Evolutionary conservation across 2,113 vertebrate genomes (phyloP), one percentile per base, ranked within the genome.

Genomic region (Plotosus lineatus): DNA sequence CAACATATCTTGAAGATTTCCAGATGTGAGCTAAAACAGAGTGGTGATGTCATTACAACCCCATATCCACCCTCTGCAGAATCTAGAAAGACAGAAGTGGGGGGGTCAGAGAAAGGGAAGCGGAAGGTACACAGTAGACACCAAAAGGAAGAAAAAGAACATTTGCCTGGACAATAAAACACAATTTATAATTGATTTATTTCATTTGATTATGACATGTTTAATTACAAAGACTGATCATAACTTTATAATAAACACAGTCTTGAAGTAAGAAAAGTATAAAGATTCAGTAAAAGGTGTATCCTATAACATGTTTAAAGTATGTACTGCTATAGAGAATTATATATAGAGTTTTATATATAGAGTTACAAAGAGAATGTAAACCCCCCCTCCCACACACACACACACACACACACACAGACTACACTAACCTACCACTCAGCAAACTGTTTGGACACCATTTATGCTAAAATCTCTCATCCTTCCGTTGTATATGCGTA

Each of bases 361-460:
- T n/a, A n/a, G n/a, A n/a, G n/a, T n/a, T n/a, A n/a, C n/a, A n/a
- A n/a, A n/a, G n/a, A n/a, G n/a, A n/a, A n/a, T n/a, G n/a, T n/a
- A n/a, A n/a, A 42, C 53, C 28, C 68, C 60, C 56, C 72, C 60
- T 56, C 36, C 68, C 75, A 77, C 58, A 75, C 46, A 75, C 66
- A 60, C 74, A 38, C 26, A 69, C 33, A 78, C 50, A 71, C 36
- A 71, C 72, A 51, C 69, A 26, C 58, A 60, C 46, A 75, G 33
- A 71, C 36, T 65, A 69, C 76, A 44, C 31, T 78, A 31, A 66
- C 44, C 48, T 48, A 78, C 26, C 68, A 78, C 31, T 31, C 42
- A 36, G 50, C 40, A 66, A 28, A 31, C 77, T 72, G 71, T 77
- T 80, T 84, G 82, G 78, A 84, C 80, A 71, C 33, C 61, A 80